A percentile compares a stretch with the other conserved stretches of the same genome.
Evolutionary conservation across 2,888 invertebrate species (phyloP).

Genomic region (Campopleginae sp.): DNA sequence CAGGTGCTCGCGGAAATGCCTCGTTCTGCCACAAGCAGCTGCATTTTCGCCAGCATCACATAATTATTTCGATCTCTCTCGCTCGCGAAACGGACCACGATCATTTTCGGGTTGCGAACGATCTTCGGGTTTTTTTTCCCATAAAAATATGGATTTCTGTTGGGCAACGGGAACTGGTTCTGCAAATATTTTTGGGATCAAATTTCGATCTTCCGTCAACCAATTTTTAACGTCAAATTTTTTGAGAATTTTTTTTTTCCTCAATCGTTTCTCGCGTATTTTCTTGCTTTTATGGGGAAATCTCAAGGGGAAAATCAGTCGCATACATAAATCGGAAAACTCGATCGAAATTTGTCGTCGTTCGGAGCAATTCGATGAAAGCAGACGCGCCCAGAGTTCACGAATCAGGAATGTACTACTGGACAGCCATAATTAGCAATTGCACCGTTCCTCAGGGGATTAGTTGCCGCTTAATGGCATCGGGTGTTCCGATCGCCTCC

Average conservation of each 20-base stretch:
- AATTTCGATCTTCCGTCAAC: too few species aligned
- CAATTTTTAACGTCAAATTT: too few species aligned
- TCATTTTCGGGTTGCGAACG: conserved; percentile 25
- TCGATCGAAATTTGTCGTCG: neutral
- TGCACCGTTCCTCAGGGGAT: conserved; percentile 65
- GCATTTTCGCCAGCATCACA: conserved; percentile 58
- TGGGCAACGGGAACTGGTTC: neutral
- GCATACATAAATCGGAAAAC: neutral
- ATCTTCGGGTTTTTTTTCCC: neutral
- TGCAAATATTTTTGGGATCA: neutral
- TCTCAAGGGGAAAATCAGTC: neutral
- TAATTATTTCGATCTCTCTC: conserved; percentile 65
- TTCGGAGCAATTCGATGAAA: conserved; percentile 11
- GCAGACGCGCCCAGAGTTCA: conserved; percentile 11
- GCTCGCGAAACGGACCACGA: conserved; percentile 58
- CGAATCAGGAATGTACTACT: conserved; percentile 43
- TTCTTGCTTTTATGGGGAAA: neutral
- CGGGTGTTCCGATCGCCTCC: conserved; percentile 53
- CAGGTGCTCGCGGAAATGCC: conserved; percentile 58
- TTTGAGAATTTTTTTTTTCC: too few species aligned
- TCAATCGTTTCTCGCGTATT: neutral
- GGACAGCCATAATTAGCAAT: conserved; percentile 67
- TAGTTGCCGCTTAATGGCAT: conserved; percentile 63
- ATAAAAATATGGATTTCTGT: neutral
- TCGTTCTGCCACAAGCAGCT: neutral